Percentiles rank a stretch among this genome's conserved stretches.
These are phyloP conservation scores for Pecten maximus DNA, from an alignment of 2,888 invertebrate species.

Conservation along the genomic window DNA sequence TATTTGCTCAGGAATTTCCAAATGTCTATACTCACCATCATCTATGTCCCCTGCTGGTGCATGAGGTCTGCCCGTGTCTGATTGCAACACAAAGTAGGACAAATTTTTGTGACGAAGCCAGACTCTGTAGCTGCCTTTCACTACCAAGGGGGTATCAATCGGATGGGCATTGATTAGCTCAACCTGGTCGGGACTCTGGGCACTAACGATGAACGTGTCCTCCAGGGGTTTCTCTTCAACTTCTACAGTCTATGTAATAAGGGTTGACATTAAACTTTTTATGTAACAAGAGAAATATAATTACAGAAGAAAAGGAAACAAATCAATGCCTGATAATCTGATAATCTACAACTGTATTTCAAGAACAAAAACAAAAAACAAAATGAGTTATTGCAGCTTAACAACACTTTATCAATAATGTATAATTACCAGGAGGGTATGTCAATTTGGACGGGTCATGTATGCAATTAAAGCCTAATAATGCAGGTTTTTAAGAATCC, in stretches of 20 bases:
- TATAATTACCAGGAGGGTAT: too few species aligned
- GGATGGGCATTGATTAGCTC: conserved; percentile 87
- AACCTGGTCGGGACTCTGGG: conserved; percentile 90
- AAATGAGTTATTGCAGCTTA: too few species aligned
- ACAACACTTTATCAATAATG: too few species aligned
- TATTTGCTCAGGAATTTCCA: too few species aligned
- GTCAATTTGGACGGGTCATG: too few species aligned
- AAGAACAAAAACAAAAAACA: too few species aligned
- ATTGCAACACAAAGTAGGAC: conserved; percentile 92
- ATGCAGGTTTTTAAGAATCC: too few species aligned
- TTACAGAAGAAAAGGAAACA: too few species aligned
- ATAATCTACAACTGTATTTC: too few species aligned
- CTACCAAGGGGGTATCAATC: conserved; percentile 87
- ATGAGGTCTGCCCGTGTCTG: conserved; percentile 84
- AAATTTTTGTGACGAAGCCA: conserved; percentile 90
- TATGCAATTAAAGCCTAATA: too few species aligned
- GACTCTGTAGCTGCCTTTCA: conserved; percentile 92
- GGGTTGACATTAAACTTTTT: not conserved
- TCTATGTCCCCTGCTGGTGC: conserved; percentile 57
- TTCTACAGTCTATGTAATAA: conserved; percentile 85
- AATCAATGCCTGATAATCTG: too few species aligned
- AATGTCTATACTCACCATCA: not conserved
- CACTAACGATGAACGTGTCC: conserved; percentile 95
- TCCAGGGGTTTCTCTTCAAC: conserved; percentile 89
- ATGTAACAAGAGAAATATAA: too few species aligned